Evolutionary conservation across 2,888 invertebrate species (phyloP).

Genomic region (Thumatha senex): DNA sequence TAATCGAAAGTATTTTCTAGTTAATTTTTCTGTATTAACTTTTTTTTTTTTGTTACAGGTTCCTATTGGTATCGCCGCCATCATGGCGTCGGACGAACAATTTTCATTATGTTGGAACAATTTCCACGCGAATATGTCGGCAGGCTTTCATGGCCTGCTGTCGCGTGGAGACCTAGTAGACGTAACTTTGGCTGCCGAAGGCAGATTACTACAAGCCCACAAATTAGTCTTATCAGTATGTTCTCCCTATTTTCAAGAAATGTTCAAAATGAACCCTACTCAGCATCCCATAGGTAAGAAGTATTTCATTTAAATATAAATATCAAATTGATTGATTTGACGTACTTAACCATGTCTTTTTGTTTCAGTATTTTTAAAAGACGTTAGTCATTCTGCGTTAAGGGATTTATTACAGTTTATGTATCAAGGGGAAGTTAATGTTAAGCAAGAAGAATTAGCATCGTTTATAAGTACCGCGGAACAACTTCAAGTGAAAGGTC

Average conservation of each 20-base stretch:
- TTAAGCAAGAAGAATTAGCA: constrained; percentile 88
- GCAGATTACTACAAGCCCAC: constrained; percentile 88
- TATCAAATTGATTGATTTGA: background rate
- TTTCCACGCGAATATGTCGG: constrained; percentile 88
- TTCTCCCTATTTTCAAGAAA: constrained; percentile 89
- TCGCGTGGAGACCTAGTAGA: constrained; percentile 88
- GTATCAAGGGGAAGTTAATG: constrained; percentile 89
- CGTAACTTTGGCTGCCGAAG: constrained; percentile 88
- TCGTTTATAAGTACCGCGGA: constrained; percentile 89
- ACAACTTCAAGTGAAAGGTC: constrained; percentile 88
- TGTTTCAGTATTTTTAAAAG: constrained; percentile 87
- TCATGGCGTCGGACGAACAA: constrained; percentile 89
- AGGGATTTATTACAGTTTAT: constrained; percentile 88
- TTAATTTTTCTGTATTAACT: no score
- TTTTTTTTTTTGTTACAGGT: constrained; percentile 53
- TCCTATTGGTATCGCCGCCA: constrained; percentile 73
- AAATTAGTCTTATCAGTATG: constrained; percentile 88
- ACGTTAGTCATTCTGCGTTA: constrained; percentile 87
- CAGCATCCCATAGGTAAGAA: constrained; percentile 86
- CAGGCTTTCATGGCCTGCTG: constrained; percentile 88
- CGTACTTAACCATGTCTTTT: constrained; percentile 18
- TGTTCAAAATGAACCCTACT: constrained; percentile 88
- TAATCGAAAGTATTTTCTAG: no score
- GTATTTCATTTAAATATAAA: background rate
- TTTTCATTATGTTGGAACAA: constrained; percentile 90